Evolutionary conservation across 2,113 vertebrate species (phyloP), one percentile per base, ranked within the genome.

Genomic region (Rissa tridactyla): DNA sequence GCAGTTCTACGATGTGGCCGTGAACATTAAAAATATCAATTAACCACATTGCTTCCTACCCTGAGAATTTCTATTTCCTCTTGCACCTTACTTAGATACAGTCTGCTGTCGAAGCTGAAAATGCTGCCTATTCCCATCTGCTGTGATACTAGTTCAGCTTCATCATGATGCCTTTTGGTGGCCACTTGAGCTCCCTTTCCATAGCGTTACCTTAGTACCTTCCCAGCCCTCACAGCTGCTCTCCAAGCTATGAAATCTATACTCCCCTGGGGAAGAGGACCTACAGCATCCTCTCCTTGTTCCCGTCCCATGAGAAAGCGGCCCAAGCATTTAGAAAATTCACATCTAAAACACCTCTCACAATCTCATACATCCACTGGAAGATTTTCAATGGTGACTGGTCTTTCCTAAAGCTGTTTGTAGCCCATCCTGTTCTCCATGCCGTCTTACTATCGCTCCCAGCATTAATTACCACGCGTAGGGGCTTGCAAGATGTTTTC

Each of bases 1-100:
- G 20, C 62, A 62, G 15, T 44, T 62, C n/a, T 70, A 19, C 1
- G 0, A 42, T 6, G 30, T 19, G 11, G 17, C 40, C 3, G 2
- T n/a, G 71, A 83, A 34, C 15, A 34, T 66, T 51, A 75, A 40
- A 88, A 81, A 27, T 44, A 47, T 3, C 46, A 47, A 3, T 65
- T 47, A 82, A 51, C 23, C 29, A 42, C 32, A 54, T 52, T 44
- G 80, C 19, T 83, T 88, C 60, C 64, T 55, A 11, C 61, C 8
- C n/a, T 80, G 34, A 83, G 55, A 66, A 61, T 13, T 71, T 61
- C 16, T 49, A 3, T n/a, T 46, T 86, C 15, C 38, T 71, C 38
- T 86, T 51, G 51, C 32, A 23, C 36, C 19, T 92, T 78, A n/a
- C n/a, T 22, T 49, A 82, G 22, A 51, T 29, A 61, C 61, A 52